Conservation (phyloP, 2,888 invertebrate genomes). For the Augiades crinisus region DNA sequence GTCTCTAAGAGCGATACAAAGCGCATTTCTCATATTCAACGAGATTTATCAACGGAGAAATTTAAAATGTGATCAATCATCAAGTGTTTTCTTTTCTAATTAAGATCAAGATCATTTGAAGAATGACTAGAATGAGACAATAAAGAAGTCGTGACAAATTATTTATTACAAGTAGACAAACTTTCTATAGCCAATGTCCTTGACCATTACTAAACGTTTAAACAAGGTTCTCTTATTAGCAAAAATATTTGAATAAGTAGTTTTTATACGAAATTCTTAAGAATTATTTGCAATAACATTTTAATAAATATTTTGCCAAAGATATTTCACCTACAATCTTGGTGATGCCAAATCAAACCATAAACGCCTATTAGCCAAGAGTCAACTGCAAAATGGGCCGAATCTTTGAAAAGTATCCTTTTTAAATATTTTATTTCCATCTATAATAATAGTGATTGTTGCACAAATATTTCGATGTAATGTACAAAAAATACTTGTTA, state of each 20-base stretch:
- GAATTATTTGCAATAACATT: background rate
- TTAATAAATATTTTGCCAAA: too few relatives aligned
- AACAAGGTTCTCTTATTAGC: constrained; percentile 51
- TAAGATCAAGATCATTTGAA: constrained; percentile 64
- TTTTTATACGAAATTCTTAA: constrained; percentile 32
- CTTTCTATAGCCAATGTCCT: constrained; percentile 62
- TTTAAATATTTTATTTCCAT: too few relatives aligned
- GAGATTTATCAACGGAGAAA: constrained; percentile 24
- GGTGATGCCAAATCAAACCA: too few relatives aligned
- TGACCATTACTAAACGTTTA: constrained; percentile 65
- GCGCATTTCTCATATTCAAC: constrained; percentile 12
- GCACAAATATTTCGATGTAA: background rate
- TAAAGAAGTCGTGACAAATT: constrained; percentile 60
- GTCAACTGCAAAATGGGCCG: too few relatives aligned
- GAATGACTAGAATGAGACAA: constrained; percentile 51
- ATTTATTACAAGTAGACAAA: constrained; percentile 56
- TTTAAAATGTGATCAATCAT: constrained; percentile 28
- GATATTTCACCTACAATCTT: too few relatives aligned
- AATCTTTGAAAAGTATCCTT: too few relatives aligned
- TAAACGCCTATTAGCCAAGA: too few relatives aligned
- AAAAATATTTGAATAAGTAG: constrained; percentile 39
- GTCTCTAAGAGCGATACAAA: constrained; percentile 9
- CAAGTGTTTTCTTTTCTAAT: constrained; percentile 37
- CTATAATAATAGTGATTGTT: too few relatives aligned
- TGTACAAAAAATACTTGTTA: background rate